Evolutionary conservation across 2,888 invertebrate genomes (phyloP), one percentile per base, ranked within the genome.

Genomic region (Chorisops tibialis): DNA sequence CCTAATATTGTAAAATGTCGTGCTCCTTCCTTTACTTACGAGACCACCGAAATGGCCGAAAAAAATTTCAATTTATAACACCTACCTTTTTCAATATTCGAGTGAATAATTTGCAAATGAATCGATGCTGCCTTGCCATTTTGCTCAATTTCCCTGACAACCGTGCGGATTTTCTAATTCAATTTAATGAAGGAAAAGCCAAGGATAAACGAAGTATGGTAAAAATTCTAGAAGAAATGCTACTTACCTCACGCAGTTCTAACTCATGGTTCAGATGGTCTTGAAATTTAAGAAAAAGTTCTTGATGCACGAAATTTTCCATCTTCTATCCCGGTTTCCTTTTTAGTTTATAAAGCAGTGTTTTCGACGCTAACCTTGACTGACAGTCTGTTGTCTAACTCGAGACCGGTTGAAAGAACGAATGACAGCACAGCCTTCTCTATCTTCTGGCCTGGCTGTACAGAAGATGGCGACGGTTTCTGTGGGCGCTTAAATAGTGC

Each of bases 41-140:
- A 41, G 37, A 37, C 11, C 7, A 37, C 11, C 37, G 6, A 11
- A 37, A 37, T 37, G 24, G 59, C 68, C 66, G 74, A 80, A 18
- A 47, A 47, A 1, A 11, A 47, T 47, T 47, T 18, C 2, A 2
- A 1, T 1, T 16, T 16, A 41, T 12, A 41, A 2, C 47, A 82
- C 6, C 82, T 79, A 87, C 91, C 85, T 72, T 86, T 85, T 68
- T 83, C 82, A 61, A 85, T 81, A 66, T 84, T 84, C 67, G 88
- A 87, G 71, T 96, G 95, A 66, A 95, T 91, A 19, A 87, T 82
- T 80, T 94, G 93, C 30, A 95, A 79, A 18, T 84, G 79, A 21
- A 90, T 90, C n/a, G 87, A 81, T 24, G 91, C 87, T 76, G 92
- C 90, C 60, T 93, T 82, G 0, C 88, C 84, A 64, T 83, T 80